Conservation (phyloP, 2,797 vertebrate species). For the Schizopygopsis pylzovi region DNA sequence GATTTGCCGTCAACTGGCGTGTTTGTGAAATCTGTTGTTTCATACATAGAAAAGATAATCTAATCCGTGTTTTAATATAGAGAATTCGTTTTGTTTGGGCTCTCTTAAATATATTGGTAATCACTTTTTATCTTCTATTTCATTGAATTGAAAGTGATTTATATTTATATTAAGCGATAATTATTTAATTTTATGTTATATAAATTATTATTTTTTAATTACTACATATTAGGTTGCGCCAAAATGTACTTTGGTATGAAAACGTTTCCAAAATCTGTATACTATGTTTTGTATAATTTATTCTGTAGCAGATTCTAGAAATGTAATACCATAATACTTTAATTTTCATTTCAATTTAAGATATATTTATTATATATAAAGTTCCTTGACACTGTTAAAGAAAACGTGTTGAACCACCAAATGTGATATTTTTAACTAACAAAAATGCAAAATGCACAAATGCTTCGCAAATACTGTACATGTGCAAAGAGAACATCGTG, state of each 20-base stretch:
- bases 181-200: background rate
- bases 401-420: background rate
- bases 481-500: too few species aligned
- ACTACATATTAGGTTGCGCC: too few species aligned
- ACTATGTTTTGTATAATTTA: background rate
- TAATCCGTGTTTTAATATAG: background rate
- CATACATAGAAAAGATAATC: background rate
- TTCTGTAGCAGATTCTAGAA: background rate
- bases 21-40: conserved; percentile 15
- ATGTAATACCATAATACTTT: background rate
- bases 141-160: background rate
- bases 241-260: background rate
- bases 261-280: background rate
- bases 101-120: background rate
- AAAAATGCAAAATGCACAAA: too few species aligned
- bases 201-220: background rate
- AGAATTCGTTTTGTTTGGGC: background rate
- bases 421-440: background rate
- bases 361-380: background rate
- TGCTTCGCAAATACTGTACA: too few species aligned
- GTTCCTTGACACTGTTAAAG: background rate
- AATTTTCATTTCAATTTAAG: background rate
- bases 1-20: conserved; percentile 20
- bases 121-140: too few species aligned
- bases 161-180: too few species aligned